Percentiles rank a stretch among this genome's conserved stretches.
Evolutionary conservation across 2,113 vertebrate species (phyloP).

Genomic region (Glaucidium brasilianum): DNA sequence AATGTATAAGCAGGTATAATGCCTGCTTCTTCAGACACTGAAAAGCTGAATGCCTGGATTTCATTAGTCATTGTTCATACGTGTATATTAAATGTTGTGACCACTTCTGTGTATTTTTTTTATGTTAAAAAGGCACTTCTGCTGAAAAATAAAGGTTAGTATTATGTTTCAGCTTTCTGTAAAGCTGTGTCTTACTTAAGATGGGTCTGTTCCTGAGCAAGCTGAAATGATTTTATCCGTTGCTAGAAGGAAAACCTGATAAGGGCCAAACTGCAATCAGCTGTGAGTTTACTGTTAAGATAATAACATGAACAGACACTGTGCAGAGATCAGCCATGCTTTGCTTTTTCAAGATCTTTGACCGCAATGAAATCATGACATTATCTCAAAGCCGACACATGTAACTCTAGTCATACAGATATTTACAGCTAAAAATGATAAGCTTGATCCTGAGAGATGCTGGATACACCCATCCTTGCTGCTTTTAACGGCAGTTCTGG

Average conservation of each 20-base stretch:
- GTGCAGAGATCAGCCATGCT: not conserved
- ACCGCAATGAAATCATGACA: conserved; percentile 23
- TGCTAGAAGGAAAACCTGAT: conserved; percentile 23
- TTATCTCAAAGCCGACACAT: conserved; percentile 28
- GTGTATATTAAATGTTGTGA: not conserved
- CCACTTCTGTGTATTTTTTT: not conserved
- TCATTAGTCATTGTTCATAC: not conserved
- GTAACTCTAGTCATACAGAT: conserved; percentile 28
- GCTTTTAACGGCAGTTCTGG: not conserved
- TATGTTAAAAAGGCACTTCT: not conserved
- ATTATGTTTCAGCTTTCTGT: not conserved
- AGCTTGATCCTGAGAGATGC: conserved; percentile 6
- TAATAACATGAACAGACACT: conserved; percentile 6
- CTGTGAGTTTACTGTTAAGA: conserved; percentile 8
- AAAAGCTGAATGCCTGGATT: not conserved
- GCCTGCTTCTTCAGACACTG: not conserved
- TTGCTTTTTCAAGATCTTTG: conserved; percentile 36
- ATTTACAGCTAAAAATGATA: conserved; percentile 35
- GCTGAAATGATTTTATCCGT: not conserved
- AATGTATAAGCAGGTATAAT: not conserved
- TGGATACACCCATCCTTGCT: not conserved
- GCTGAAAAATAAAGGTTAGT: not conserved
- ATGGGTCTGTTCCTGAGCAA: not conserved
- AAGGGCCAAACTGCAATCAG: conserved; percentile 30
- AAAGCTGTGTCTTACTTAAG: not conserved